Conservation (phyloP, 2,797 vertebrate species). For the Argyrosomus regius region DNA sequence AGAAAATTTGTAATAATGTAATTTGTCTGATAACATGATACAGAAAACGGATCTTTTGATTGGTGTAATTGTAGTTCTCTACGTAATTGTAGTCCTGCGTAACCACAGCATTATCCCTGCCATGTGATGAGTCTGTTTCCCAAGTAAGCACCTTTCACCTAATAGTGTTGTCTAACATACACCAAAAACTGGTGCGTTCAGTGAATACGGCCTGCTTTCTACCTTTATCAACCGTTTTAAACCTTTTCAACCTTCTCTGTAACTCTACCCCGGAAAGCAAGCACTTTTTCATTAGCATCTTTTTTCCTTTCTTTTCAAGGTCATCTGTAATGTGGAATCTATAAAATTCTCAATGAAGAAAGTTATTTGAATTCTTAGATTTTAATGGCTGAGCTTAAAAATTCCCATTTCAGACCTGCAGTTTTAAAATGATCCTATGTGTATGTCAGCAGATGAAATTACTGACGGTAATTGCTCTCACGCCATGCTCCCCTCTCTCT, state of each 20-base stretch:
- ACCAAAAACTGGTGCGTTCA: slow-evolving; percentile 30
- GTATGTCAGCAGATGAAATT: slow-evolving; percentile 82
- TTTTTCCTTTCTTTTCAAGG: slow-evolving; percentile 77
- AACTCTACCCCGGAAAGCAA: slow-evolving; percentile 68
- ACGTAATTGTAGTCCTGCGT: slow-evolving; percentile 22
- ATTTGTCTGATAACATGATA: slow-evolving; percentile 69
- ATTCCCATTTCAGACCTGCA: slow-evolving; percentile 82
- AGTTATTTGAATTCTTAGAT: slow-evolving; percentile 89
- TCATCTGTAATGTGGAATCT: slow-evolving; percentile 86
- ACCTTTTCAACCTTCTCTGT: slow-evolving; percentile 71
- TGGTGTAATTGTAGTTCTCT: slow-evolving; percentile 62
- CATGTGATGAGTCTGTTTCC: slow-evolving; percentile 60
- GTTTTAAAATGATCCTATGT: slow-evolving; percentile 84
- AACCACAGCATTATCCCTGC: slow-evolving; percentile 59
- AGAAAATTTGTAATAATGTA: slow-evolving; percentile 73
- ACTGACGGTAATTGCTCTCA: slow-evolving; percentile 76
- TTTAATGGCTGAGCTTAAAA: slow-evolving; percentile 86
- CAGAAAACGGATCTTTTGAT: slow-evolving; percentile 70
- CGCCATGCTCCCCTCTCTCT: slow-evolving; percentile 13
- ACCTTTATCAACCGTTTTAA: slow-evolving; percentile 67
- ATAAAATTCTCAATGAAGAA: slow-evolving; percentile 87
- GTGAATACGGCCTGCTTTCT: slow-evolving; percentile 37
- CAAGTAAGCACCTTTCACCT: slow-evolving; percentile 61
- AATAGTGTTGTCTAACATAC: slow-evolving; percentile 41
- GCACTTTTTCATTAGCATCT: slow-evolving; percentile 77